A percentile compares a stretch with the other conserved stretches of the same genome.
Conservation (phyloP, 2,888 invertebrate genomes). For the Dicycla oo region DNA sequence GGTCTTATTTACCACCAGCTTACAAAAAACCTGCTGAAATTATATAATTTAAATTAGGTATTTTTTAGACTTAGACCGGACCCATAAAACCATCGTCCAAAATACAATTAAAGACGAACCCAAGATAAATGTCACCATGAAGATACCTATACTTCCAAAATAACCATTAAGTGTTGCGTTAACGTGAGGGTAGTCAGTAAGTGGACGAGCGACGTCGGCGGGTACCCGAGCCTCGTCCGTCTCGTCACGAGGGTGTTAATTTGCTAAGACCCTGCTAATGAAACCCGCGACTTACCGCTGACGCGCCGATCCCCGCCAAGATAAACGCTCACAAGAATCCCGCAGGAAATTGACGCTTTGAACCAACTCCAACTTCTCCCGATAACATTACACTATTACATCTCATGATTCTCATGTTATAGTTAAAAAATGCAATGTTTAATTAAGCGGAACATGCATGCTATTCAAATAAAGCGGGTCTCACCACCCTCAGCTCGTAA, state of each 20-base stretch:
- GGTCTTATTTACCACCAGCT: not conserved
- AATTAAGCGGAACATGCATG: constrained; percentile 75
- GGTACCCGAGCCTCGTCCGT: constrained; percentile 69
- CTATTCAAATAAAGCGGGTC: constrained; percentile 75
- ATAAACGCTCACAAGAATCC: constrained; percentile 85
- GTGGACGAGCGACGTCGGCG: constrained; percentile 64
- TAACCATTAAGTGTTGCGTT: constrained; percentile 80
- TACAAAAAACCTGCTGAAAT: not conserved
- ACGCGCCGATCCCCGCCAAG: constrained; percentile 81
- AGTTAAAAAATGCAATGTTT: constrained; percentile 69
- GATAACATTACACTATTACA: constrained; percentile 75
- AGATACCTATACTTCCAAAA: constrained; percentile 68
- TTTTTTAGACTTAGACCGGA: fast-evolving
- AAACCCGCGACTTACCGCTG: constrained; percentile 86
- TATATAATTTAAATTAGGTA: not conserved
- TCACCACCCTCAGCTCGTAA: constrained; percentile 78
- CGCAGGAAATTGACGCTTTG: constrained; percentile 88
- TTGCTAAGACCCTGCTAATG: constrained; percentile 88
- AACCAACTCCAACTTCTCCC: constrained; percentile 75
- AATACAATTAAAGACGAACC: constrained; percentile 49
- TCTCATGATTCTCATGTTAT: constrained; percentile 63
- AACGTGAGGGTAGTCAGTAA: constrained; percentile 74
- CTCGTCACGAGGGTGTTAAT: constrained; percentile 87
- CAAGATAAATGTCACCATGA: constrained; percentile 49
- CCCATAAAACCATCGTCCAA: not conserved